Evolutionary conservation across 2,113 vertebrate genomes (phyloP).

Genomic region (Dicaeum eximium): DNA sequence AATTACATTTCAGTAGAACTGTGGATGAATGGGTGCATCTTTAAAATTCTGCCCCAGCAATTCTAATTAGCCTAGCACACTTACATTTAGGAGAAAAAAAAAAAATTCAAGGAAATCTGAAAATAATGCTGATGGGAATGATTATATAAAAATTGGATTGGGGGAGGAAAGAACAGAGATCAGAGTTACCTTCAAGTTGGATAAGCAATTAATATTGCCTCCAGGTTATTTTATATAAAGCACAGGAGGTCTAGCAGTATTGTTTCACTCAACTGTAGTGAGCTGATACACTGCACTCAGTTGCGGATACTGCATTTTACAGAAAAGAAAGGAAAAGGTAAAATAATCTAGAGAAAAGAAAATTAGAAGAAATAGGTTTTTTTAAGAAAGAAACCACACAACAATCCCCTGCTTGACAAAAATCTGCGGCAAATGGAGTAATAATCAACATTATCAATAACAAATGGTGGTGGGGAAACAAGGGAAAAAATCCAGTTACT

Average conservation of each 20-base stretch:
- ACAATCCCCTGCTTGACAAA: background rate
- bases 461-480: fast-evolving
- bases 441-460: background rate
- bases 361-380: background rate
- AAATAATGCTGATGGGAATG: background rate
- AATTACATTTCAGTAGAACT: background rate
- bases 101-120: background rate
- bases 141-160: background rate
- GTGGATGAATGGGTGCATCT: background rate
- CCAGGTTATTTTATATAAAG: background rate
- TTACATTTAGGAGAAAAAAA: background rate
- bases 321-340: background rate
- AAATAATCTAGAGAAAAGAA: background rate
- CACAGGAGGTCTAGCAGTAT: background rate
- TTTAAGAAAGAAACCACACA: background rate
- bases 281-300: background rate
- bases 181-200: background rate
- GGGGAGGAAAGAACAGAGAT: background rate
- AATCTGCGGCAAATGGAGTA: background rate
- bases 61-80: background rate
- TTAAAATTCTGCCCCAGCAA: background rate
- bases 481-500: background rate
- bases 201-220: background rate
- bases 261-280: background rate
- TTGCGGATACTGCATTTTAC: background rate